Evolutionary conservation across 2,113 vertebrate species (phyloP).

Genomic region (Leptobrachium leishanense): DNA sequence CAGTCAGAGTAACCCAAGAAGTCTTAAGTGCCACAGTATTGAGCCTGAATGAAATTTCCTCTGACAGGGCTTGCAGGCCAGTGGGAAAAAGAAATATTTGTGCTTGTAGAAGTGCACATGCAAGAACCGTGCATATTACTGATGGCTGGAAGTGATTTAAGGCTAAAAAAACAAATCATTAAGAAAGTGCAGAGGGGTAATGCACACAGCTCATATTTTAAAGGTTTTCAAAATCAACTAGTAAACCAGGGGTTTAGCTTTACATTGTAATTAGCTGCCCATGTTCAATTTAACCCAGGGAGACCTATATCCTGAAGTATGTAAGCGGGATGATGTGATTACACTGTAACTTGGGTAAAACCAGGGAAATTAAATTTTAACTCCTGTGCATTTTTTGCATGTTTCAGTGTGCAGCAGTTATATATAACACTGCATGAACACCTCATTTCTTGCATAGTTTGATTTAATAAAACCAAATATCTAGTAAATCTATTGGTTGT

Average conservation of each 20-base stretch:
- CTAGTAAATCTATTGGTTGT: too few species aligned
- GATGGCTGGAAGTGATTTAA: conserved; percentile 96
- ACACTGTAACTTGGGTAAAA: not conserved
- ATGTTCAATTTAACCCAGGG: conserved; percentile 68
- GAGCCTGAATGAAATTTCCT: conserved; percentile 81
- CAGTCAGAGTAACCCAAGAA: conserved; percentile 74
- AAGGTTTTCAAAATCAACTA: conserved; percentile 73
- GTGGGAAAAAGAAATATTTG: conserved; percentile 89
- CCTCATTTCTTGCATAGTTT: too few species aligned
- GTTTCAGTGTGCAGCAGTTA: too few species aligned
- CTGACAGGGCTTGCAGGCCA: conserved; percentile 85
- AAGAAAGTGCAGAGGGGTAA: conserved; percentile 87
- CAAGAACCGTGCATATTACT: conserved; percentile 73
- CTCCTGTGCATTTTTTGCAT: too few species aligned
- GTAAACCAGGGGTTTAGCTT: conserved; percentile 54
- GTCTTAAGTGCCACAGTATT: conserved; percentile 77
- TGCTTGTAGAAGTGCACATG: conserved; percentile 72
- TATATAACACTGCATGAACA: too few species aligned
- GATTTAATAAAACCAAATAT: too few species aligned
- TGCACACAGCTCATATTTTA: conserved; percentile 91
- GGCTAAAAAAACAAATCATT: conserved; percentile 93
- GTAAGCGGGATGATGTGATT: conserved; percentile 4
- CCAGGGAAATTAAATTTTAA: not conserved
- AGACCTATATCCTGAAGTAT: conserved; percentile 51
- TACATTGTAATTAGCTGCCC: conserved; percentile 57